A percentile compares a stretch with the other conserved stretches of the same genome.
phyloP scores from a whole-genome alignment of 37 sponge, comb jelly and placozoan species.

The Halisarca cf. caerulea region DNA sequence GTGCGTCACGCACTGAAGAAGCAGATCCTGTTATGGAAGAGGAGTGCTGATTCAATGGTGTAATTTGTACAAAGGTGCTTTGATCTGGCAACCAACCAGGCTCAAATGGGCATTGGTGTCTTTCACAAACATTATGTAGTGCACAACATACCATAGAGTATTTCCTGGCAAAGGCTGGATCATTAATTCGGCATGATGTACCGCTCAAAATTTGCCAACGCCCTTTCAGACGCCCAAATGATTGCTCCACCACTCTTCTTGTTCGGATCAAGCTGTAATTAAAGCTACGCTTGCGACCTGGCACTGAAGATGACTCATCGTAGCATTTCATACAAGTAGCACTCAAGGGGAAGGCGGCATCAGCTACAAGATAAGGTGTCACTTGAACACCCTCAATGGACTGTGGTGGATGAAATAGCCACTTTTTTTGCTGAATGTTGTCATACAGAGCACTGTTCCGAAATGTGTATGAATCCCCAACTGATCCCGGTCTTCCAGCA shows the following conservation, averaged over 20 bases:
- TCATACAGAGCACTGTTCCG: background rate
- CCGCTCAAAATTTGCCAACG: slow-evolving; percentile 24
- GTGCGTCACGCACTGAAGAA: background rate
- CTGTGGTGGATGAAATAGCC: background rate
- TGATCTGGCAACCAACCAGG: slow-evolving; percentile 6
- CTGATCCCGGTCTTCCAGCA: slow-evolving; percentile 32
- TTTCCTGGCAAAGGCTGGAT: slow-evolving; percentile 24
- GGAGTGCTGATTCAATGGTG: background rate
- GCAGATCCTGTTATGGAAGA: background rate
- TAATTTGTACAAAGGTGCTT: background rate
- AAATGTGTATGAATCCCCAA: slow-evolving; percentile 18
- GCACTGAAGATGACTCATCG: background rate
- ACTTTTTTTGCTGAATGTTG: background rate
- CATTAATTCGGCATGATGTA: background rate
- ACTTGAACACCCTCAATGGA: background rate
- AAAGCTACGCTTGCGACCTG: slow-evolving; percentile 1
- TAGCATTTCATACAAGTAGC: slow-evolving; percentile 24
- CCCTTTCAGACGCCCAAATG: slow-evolving; percentile 33
- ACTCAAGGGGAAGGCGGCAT: slow-evolving; percentile 17
- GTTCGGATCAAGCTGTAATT: slow-evolving; percentile 27
- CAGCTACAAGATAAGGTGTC: slow-evolving; percentile 16
- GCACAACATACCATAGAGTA: slow-evolving; percentile 35
- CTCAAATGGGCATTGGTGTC: slow-evolving; percentile 17
- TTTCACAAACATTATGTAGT: slow-evolving; percentile 20
- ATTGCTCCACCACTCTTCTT: slow-evolving; percentile 35